Percentiles rank a stretch among this genome's conserved stretches.
phyloP scores from a whole-genome alignment of 2,888 invertebrate genomes.

The Pedicia rivosa region DNA sequence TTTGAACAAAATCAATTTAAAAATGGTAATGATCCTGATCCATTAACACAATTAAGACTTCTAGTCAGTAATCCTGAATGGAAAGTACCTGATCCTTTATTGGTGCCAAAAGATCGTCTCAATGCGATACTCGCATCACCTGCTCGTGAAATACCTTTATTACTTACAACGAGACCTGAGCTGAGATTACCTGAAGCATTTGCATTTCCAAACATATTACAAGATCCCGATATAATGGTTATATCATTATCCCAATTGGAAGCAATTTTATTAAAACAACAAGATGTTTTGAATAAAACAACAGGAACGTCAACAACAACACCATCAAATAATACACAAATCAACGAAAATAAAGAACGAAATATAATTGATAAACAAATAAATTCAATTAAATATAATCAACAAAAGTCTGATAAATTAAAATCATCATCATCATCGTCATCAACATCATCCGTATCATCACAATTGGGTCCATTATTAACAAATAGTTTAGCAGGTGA shows the following conservation, averaged over 20 bases:
- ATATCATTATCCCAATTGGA: conserved; percentile 60
- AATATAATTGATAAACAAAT: conserved; percentile 8
- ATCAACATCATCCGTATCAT: conserved; percentile 6
- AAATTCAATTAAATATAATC: conserved; percentile 4
- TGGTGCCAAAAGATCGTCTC: conserved; percentile 62
- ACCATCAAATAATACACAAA: conserved; percentile 17
- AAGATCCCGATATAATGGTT: conserved; percentile 63
- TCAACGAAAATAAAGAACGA: conserved; percentile 12
- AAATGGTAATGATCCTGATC: conserved; percentile 38
- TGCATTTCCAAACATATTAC: conserved; percentile 50
- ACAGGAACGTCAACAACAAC: conserved; percentile 19
- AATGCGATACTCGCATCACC: conserved; percentile 55
- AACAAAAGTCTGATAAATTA: background rate
- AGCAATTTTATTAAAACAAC: conserved; percentile 40
- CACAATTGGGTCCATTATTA: conserved; percentile 6
- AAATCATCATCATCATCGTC: conserved; percentile 1
- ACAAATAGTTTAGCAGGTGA: conserved; percentile 38
- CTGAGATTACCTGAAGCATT: conserved; percentile 57
- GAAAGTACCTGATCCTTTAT: conserved; percentile 63
- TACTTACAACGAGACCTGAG: conserved; percentile 55
- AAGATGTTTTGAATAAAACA: conserved; percentile 18
- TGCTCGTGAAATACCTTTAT: conserved; percentile 57
- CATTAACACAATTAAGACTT: conserved; percentile 53
- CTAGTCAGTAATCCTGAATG: conserved; percentile 48
- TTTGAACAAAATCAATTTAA: conserved; percentile 10